Base-by-base conservation (phyloP, 2,888 invertebrate species). In the Choreutis nemorana region DNA sequence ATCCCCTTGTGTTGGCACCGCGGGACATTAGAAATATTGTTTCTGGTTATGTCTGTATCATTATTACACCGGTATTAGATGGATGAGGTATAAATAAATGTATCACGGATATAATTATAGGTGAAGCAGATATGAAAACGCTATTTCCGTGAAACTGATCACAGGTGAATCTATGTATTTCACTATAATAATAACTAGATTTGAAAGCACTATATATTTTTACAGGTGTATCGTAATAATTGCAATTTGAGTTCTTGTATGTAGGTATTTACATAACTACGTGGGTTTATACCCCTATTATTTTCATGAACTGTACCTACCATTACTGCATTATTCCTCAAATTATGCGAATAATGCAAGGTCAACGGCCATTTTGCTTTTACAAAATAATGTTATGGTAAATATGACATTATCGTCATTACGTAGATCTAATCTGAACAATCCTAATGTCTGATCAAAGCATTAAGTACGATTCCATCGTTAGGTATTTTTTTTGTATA, bases 21-120 rank as follows among this genome's bases (percentile, higher is more conserved):
- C 49, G 59, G 57, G 59, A 52, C 60, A 68, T 72, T 68, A 71
- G 56, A 57, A 46, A 53, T 58, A 57, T 56, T 49, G 50, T 48
- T 52, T 45, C n/a, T 39, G 37, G 31, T 34, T 44, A 51, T 49
- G 58, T 52, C 48, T 58, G 44, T 55, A 48, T 56, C 53, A 54
- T 64, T 62, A 60, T 50, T 41, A 38, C 37, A 29, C 37, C 30
- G 44, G 41, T 48, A 50, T 55, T 51, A 52, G 37, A 52, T 38
- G 43, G 49, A 49, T 41, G 41, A 35, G 26, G 30, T 23, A 14
- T 23, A 23, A 18, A 16, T 12, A 33, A 23, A 24, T 29, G 25
- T 24, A 36, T 25, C 33, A 30, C 27, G 33, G 29, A 31, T 26
- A 31, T 31, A 28, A 33, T 33, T 28, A 35, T 18, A 25, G 23